Evolutionary conservation across 23 tunicate genomes (phyloP).

Genomic region (Ciona savignyi): DNA sequence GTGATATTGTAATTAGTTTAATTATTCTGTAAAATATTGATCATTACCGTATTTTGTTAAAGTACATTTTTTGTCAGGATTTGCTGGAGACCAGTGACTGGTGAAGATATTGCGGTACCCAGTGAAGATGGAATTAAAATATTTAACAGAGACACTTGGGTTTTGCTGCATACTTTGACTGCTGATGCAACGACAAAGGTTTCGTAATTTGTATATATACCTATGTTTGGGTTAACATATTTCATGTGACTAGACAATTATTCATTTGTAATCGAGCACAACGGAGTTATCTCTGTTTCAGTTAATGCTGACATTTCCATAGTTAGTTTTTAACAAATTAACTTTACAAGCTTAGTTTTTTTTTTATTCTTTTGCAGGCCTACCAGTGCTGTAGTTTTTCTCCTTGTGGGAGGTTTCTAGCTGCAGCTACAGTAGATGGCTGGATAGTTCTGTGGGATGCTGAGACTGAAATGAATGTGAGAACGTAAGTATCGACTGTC

Average conservation of each 20-base stretch:
- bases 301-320: too few relatives aligned
- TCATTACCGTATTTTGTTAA: too few relatives aligned
- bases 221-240: too few relatives aligned
- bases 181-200: conserved; percentile 38
- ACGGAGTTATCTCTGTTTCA: too few relatives aligned
- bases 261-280: too few relatives aligned
- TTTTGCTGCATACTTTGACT: conserved; percentile 32
- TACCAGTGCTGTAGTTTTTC: conserved; percentile 85
- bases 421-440: conserved; percentile 61
- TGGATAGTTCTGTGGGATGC: conserved; percentile 76
- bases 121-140: conserved; percentile 33
- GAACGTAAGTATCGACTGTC: conserved; percentile 54
- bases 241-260: too few relatives aligned
- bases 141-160: conserved; percentile 64
- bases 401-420: conserved; percentile 82
- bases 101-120: conserved; percentile 93
- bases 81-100: conserved; percentile 91
- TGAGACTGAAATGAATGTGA: conserved; percentile 60
- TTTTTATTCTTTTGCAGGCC: conserved; percentile 14
- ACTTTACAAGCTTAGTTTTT: too few relatives aligned
- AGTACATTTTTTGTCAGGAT: conserved; percentile 43
- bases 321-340: too few relatives aligned
- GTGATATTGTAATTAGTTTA: too few relatives aligned
- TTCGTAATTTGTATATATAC: too few relatives aligned
- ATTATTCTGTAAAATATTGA: too few relatives aligned